phyloP scores from a whole-genome alignment of 1,140 invertebrate genomes.

The Heliconius nattereri region DNA sequence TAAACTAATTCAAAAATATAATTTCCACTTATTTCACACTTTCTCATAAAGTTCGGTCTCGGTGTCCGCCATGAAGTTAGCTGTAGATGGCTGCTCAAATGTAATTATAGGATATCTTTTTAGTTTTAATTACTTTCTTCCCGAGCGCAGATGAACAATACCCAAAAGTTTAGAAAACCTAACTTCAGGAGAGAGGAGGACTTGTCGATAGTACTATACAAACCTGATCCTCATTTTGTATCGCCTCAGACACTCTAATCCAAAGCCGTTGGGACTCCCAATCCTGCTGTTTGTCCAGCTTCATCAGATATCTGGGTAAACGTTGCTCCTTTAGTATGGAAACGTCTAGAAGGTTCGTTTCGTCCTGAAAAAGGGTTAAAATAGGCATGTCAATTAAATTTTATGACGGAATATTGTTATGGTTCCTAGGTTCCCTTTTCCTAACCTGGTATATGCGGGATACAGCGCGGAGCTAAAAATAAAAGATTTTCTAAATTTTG shows the following conservation, averaged over 20 bases:
- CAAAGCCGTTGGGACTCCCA: conserved; percentile 94
- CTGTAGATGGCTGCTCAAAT: too few species aligned
- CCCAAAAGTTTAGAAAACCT: too few species aligned
- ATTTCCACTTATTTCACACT: too few species aligned
- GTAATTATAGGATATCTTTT: too few species aligned
- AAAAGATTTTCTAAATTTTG: too few species aligned
- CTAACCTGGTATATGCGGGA: too few species aligned
- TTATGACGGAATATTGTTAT: too few species aligned
- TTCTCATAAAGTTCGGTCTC: background rate
- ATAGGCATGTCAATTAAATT: background rate
- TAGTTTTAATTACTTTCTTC: too few species aligned
- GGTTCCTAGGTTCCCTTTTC: too few species aligned
- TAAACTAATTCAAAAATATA: background rate
- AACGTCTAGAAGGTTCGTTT: conserved; percentile 88
- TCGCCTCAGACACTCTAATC: conserved; percentile 91
- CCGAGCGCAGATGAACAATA: too few species aligned
- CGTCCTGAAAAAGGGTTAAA: conserved; percentile 83
- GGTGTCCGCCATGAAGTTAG: background rate
- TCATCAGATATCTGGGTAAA: conserved; percentile 89
- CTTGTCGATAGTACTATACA: background rate
- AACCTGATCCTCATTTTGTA: conserved; percentile 89
- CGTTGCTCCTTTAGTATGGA: conserved; percentile 86
- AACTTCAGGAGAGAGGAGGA: background rate
- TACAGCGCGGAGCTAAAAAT: too few species aligned
- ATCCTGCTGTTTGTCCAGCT: conserved; percentile 87